Conservation (phyloP, 2,797 vertebrate species). For the Sebastes oblongus region DNA sequence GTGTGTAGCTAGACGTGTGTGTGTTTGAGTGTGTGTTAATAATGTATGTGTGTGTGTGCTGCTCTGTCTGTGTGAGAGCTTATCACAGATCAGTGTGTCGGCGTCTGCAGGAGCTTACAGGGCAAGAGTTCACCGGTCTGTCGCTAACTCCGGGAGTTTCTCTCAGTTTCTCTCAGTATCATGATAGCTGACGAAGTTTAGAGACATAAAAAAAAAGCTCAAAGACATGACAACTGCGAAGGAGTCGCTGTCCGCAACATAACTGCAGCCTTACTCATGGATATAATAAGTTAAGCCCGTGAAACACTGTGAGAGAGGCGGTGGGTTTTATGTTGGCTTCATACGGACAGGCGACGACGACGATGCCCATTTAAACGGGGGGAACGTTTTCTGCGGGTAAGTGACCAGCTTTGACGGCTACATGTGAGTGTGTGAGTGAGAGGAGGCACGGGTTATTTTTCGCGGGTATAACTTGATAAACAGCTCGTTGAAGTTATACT, state of each 20-base stretch:
- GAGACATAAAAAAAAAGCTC: not conserved
- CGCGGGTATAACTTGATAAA: not conserved
- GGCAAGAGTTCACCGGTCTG: constrained; percentile 77
- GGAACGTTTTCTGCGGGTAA: constrained; percentile 39
- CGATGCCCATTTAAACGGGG: constrained; percentile 27
- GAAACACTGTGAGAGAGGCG: constrained; percentile 5
- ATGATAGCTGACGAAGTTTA: constrained; percentile 34
- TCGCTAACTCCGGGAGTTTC: constrained; percentile 48
- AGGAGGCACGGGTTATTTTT: not conserved
- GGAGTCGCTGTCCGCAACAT: constrained; percentile 36
- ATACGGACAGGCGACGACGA: not conserved
- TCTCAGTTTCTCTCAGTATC: constrained; percentile 54
- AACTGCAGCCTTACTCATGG: constrained; percentile 51
- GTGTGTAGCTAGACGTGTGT: not conserved
- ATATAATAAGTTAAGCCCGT: constrained; percentile 19
- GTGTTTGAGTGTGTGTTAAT: not conserved
- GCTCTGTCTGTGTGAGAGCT: constrained; percentile 62
- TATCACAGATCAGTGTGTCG: constrained; percentile 72
- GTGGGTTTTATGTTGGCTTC: not conserved
- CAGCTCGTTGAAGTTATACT: not conserved
- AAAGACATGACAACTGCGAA: constrained; percentile 24
- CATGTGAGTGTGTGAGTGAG: too few relatives aligned
- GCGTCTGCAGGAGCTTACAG: constrained; percentile 69
- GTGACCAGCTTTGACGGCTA: not conserved
- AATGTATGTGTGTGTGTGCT: constrained; percentile 3